Evolutionary conservation across 1,140 invertebrate species (phyloP), one percentile per base, ranked within the genome.

Genomic region (Cheumatopsyche charites): DNA sequence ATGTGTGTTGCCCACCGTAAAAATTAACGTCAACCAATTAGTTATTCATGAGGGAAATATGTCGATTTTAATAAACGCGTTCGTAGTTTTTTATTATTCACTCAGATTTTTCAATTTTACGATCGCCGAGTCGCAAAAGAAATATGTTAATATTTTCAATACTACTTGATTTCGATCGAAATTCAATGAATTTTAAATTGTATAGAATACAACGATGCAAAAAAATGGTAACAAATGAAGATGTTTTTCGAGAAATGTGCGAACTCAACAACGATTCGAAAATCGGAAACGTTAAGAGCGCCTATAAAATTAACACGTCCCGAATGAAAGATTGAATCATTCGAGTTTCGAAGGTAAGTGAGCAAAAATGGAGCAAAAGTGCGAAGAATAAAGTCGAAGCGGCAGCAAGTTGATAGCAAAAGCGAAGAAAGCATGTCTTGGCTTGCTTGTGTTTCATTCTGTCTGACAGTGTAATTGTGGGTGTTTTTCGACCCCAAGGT

Each of bases 31-130:
- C 17, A 58, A 25, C 55, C 55, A 13, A 58, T 58, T 58, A 58
- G 13, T 58, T 58, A 58, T 58, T 58, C 55, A 58, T 25, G 55
- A 25, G 21, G 19, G 5, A 58, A 58, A 58, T 58, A 58, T 58
- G 55, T 23, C 55, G 21, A 58, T 58, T 58, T 36, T 36, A 36
- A 36, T 36, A 36, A 36, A 36, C 29, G 29, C 29, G 9, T 4
- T 36, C 3, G 9, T 36, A 36, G 3, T 36, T 36, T 58, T 52
- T 45, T 45, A 45, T n/a, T 12, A 12, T 45, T 17, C 5, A 52
- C 15, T 1, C 7, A 7, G 6, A 52, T 17, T 52, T 52, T 17
- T 17, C 47, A 52, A 17, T 52, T 52, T 52, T 52, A 52, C 47
- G 15, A 17, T 17, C 47, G 19, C 29, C 3, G 3, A 36, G 29